phyloP scores from a whole-genome alignment of 2,797 vertebrate species.

The Echiichthys vipera region DNA sequence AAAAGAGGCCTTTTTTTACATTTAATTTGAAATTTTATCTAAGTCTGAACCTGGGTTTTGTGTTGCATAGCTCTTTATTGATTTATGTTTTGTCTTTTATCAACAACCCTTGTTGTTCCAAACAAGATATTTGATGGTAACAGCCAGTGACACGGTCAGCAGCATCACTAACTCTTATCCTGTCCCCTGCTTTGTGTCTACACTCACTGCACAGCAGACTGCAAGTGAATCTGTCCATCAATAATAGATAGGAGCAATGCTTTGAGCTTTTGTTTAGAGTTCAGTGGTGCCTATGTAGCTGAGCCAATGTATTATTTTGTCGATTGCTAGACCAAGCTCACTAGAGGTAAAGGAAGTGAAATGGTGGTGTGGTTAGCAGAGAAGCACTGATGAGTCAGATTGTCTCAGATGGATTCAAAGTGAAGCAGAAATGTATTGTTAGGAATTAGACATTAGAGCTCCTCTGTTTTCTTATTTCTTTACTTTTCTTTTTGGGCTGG shows the following conservation, averaged over 20 bases:
- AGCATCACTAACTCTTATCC: constrained; percentile 35
- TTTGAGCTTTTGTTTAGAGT: constrained; percentile 70
- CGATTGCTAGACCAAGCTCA: constrained; percentile 40
- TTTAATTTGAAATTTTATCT: background rate
- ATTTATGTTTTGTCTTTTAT: background rate
- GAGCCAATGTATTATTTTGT: constrained; percentile 63
- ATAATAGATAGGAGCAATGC: constrained; percentile 65
- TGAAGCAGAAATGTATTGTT: constrained; percentile 35
- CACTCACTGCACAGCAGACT: constrained; percentile 47
- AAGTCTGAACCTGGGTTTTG: background rate
- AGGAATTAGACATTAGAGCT: no score
- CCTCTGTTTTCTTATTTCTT: no score
- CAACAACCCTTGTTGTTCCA: background rate
- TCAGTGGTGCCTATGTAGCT: constrained; percentile 47
- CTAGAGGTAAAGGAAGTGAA: constrained; percentile 49
- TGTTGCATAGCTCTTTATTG: constrained; percentile 1
- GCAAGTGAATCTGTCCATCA: constrained; percentile 64
- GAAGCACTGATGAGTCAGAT: constrained; percentile 37
- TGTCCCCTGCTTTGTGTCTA: constrained; percentile 42
- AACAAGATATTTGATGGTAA: constrained; percentile 27
- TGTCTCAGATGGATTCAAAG: constrained; percentile 51
- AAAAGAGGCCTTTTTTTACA: background rate
- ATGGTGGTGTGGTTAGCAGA: constrained; percentile 47
- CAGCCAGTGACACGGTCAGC: constrained; percentile 22
- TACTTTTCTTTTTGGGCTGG: no score